Conservation (phyloP, 2,797 vertebrate genomes). For the Huso huso region DNA sequence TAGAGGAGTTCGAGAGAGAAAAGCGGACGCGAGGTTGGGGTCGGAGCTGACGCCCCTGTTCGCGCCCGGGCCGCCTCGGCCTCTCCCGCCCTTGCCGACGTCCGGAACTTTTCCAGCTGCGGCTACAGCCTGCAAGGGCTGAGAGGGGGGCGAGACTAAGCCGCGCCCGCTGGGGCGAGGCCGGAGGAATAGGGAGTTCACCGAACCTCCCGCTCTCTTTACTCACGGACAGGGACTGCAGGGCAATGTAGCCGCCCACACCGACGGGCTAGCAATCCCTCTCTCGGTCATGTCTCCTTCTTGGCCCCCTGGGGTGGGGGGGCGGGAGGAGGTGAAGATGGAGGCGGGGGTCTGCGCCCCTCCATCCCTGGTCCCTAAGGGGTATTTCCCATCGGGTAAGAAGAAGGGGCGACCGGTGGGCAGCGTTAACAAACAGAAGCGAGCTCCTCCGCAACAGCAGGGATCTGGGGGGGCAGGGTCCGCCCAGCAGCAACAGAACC, state of each 20-base stretch:
- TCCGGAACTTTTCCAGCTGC: constrained; percentile 64
- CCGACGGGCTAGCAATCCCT: constrained; percentile 50
- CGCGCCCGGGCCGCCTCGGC: too few species aligned
- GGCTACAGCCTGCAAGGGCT: constrained; percentile 71
- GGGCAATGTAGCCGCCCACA: constrained; percentile 50
- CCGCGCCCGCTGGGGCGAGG: constrained; percentile 60
- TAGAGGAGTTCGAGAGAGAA: not conserved
- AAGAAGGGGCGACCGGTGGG: constrained; percentile 95
- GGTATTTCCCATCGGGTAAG: constrained; percentile 97
- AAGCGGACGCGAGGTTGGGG: not conserved
- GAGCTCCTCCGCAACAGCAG: constrained; percentile 35
- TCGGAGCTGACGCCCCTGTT: constrained; percentile 30
- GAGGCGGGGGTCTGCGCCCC: constrained; percentile 49
- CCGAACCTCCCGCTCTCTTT: not conserved
- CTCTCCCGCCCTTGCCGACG: constrained; percentile 67
- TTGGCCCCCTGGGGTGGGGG: constrained; percentile 50
- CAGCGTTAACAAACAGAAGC: constrained; percentile 96
- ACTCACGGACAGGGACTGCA: constrained; percentile 53
- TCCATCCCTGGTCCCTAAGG: constrained; percentile 73
- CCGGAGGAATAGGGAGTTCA: constrained; percentile 50
- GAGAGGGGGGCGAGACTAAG: constrained; percentile 52
- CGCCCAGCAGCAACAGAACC: constrained; percentile 23
- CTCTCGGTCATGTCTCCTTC: constrained; percentile 37
- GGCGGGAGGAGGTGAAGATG: constrained; percentile 39
- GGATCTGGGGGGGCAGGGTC: too few species aligned